phyloP scores from a whole-genome alignment of 2,797 vertebrate species.

The Mormyrops boulengeri region DNA sequence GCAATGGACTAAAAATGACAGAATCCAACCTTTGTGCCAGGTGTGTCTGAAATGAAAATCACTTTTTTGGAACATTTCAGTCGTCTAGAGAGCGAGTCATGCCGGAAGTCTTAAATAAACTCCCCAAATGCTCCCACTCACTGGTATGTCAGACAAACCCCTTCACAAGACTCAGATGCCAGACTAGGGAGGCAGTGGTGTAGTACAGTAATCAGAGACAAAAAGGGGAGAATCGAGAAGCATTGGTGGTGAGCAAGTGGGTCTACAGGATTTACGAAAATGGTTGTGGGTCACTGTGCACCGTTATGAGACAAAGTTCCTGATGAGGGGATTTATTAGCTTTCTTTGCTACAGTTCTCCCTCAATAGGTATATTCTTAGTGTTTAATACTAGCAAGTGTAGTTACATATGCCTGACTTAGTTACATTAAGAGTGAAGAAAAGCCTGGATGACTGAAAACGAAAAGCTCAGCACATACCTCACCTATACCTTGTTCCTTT shows the following conservation, averaged over 20 bases:
- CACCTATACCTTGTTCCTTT: neutral
- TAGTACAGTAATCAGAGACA: slow-evolving; percentile 25
- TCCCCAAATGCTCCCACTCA: neutral
- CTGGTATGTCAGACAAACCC: neutral
- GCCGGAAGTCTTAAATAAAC: neutral
- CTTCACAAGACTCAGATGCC: neutral
- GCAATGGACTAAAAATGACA: neutral
- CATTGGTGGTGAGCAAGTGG: neutral
- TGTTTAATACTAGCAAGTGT: neutral
- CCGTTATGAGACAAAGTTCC: neutral
- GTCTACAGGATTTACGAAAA: slow-evolving; percentile 27
- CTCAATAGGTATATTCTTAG: neutral
- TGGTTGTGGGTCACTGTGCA: neutral
- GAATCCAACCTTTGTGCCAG: neutral
- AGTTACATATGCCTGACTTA: neutral
- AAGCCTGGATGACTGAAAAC: neutral
- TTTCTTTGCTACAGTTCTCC: neutral
- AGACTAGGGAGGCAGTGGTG: slow-evolving; percentile 14
- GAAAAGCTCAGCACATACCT: neutral
- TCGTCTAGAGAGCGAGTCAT: neutral
- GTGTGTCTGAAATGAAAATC: neutral
- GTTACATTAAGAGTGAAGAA: neutral
- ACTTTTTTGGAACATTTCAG: neutral
- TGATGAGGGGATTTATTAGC: neutral
- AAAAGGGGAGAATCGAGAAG: slow-evolving; percentile 18